phyloP scores from a whole-genome alignment of 92 coral and sea anemone genomes.

The Diadumene lineata region DNA sequence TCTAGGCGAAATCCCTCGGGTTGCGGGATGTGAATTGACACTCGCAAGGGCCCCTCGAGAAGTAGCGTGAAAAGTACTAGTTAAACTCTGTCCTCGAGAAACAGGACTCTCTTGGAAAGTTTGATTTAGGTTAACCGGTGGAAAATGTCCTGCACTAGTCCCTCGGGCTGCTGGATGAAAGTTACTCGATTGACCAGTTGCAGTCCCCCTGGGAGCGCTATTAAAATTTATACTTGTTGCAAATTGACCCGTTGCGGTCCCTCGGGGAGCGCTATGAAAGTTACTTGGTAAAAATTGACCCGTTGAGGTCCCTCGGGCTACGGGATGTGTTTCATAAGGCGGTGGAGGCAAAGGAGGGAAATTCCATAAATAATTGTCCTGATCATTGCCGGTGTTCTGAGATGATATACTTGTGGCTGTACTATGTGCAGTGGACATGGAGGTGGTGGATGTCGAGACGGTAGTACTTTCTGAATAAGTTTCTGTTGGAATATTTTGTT shows the following conservation, averaged over 20 bases:
- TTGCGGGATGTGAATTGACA: not conserved
- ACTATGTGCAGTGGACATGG: not conserved
- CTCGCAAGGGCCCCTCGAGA: not conserved
- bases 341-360: conserved; percentile 5
- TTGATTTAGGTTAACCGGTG: not conserved
- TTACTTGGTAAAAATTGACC: not conserved
- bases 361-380: not conserved
- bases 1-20: not conserved
- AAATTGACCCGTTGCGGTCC: not conserved
- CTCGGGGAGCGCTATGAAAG: not conserved
- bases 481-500: no score
- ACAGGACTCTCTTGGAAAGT: not conserved
- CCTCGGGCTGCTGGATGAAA: not conserved
- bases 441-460: not conserved
- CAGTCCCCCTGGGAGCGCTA: not conserved
- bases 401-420: not conserved
- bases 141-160: not conserved
- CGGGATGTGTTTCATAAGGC: not conserved
- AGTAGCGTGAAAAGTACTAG: not conserved
- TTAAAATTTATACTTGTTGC: not conserved
- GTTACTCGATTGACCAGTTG: no score
- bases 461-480: not conserved
- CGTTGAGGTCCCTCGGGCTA: not conserved
- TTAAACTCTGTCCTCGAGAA: no score
- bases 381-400: not conserved